Evolutionary conservation across 2,113 vertebrate species (phyloP).

Genomic region (Eudorcas thomsonii): DNA sequence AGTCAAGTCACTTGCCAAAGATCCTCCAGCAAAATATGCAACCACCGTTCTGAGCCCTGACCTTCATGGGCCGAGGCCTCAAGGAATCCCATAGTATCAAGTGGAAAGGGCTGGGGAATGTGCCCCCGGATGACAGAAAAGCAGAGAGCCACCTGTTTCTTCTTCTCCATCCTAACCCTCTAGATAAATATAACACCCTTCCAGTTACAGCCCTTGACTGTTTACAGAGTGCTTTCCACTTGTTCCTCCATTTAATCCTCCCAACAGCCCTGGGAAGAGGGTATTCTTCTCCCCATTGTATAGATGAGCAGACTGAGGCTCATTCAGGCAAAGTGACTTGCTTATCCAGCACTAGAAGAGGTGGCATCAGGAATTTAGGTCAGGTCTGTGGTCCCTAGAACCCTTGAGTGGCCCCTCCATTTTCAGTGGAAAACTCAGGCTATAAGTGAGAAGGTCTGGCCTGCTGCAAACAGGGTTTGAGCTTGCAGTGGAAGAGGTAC

Average conservation of each 20-base stretch:
- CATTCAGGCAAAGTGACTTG: not conserved
- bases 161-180: constrained; percentile 34
- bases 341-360: not conserved
- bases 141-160: constrained; percentile 48
- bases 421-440: not conserved
- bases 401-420: not conserved
- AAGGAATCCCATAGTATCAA: constrained; percentile 36
- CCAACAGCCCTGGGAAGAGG: not conserved
- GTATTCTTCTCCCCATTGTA: not conserved
- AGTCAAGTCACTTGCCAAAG: not conserved
- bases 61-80: constrained; percentile 13
- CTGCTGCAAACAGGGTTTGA: not conserved
- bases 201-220: not conserved
- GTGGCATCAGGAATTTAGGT: not conserved
- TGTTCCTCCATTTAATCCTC: not conserved
- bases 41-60: not conserved
- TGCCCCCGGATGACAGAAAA: constrained; percentile 25
- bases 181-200: constrained; percentile 59
- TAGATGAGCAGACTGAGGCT: not conserved
- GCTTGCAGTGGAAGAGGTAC: not conserved
- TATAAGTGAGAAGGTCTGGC: not conserved
- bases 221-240: constrained; percentile 10
- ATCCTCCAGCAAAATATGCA: constrained; percentile 23
- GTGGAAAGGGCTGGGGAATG: constrained; percentile 38
- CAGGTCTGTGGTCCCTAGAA: not conserved